Evolutionary conservation across 1,140 invertebrate species (phyloP).

Genomic region (Lycorma delicatula): DNA sequence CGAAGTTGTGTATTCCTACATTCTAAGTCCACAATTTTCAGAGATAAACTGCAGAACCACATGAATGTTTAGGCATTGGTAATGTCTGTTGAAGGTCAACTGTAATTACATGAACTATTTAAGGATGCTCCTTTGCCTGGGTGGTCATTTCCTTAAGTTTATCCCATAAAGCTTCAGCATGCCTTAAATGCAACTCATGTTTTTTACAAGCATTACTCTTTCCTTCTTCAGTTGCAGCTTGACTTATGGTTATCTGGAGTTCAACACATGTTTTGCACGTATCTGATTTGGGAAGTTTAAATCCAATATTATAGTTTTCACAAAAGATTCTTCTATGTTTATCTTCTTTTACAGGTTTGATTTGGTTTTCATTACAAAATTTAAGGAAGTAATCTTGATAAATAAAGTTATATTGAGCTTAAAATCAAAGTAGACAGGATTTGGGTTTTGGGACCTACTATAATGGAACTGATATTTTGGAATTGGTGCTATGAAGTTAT

Average conservation of each 20-base stretch:
- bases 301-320: constrained; percentile 13
- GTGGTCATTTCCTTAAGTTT: too few species aligned
- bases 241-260: background rate
- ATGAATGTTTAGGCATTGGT: constrained; percentile 8
- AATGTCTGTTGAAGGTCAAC: constrained; percentile 12
- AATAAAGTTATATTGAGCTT: background rate
- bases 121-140: background rate
- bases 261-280: constrained; percentile 14
- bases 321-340: constrained; percentile 16
- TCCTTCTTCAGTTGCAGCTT: background rate
- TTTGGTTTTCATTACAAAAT: background rate
- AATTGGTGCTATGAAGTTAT: background rate
- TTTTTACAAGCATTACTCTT: background rate
- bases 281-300: constrained; percentile 12
- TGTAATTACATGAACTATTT: background rate
- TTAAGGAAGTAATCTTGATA: background rate
- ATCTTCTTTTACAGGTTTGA: background rate
- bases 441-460: background rate
- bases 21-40: constrained; percentile 19
- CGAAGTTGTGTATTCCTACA: constrained; percentile 17
- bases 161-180: too few species aligned
- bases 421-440: background rate
- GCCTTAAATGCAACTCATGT: constrained; percentile 4
- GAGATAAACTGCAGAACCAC: constrained; percentile 12
- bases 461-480: background rate